A percentile compares a stretch with the other conserved stretches of the same genome.
Evolutionary conservation across 2,113 vertebrate genomes (phyloP).

Genomic region (Galbula dea): DNA sequence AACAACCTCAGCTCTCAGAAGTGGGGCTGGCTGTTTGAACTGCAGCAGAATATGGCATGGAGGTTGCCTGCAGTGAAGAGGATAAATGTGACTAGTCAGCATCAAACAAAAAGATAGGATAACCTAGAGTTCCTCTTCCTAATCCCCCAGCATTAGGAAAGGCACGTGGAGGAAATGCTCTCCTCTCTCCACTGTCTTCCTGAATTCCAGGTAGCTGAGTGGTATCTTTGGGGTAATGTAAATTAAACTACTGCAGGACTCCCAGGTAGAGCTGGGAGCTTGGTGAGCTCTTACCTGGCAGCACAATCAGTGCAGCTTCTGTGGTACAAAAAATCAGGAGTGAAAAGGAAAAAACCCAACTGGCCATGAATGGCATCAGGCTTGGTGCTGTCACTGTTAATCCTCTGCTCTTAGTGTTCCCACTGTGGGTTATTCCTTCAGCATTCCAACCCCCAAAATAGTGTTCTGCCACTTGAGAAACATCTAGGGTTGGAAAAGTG

Average conservation of each 20-base stretch:
- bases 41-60: background rate
- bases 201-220: background rate
- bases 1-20: background rate
- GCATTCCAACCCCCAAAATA: background rate
- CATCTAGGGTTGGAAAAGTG: background rate
- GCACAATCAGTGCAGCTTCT: background rate
- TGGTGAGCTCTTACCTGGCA: background rate
- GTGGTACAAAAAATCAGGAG: background rate
- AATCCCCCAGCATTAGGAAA: background rate
- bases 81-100: background rate
- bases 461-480: background rate
- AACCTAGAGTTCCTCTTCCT: background rate
- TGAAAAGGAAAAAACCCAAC: background rate
- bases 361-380: background rate
- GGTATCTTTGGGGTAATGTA: background rate
- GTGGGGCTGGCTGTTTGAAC: background rate
- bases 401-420: background rate
- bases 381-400: background rate
- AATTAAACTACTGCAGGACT: background rate
- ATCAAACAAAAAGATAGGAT: background rate
- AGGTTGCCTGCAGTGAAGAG: background rate
- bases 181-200: background rate
- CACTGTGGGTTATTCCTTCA: background rate
- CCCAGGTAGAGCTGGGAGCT: background rate
- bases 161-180: background rate